Percentiles rank a stretch among this genome's conserved stretches.
phyloP scores from a whole-genome alignment of 2,888 invertebrate species.

The Brachyopa scutellaris region DNA sequence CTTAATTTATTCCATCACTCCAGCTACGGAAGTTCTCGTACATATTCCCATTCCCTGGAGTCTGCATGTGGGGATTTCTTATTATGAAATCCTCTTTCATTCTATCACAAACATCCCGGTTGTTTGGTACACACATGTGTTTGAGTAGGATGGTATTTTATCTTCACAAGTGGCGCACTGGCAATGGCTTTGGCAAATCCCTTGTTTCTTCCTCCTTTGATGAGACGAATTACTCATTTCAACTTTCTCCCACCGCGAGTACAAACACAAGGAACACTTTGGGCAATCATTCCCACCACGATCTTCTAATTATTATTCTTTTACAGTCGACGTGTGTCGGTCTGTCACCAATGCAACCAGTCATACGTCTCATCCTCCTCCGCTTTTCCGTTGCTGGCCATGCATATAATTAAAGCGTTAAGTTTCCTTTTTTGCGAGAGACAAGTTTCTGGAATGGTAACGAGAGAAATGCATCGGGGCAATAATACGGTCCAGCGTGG shows the following conservation, averaged over 20 bases:
- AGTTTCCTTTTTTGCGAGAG: conserved; percentile 18
- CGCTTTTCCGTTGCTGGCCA: neutral
- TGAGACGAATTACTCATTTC: conserved; percentile 33
- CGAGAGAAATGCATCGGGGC: conserved; percentile 8
- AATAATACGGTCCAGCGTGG: conserved; percentile 34
- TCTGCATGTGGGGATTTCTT: conserved; percentile 8
- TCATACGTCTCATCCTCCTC: neutral
- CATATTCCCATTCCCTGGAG: no score
- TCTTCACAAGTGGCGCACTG: conserved; percentile 25
- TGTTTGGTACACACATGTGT: neutral
- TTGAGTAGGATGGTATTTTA: neutral
- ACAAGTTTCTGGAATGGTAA: conserved; percentile 17
- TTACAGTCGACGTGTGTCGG: conserved; percentile 1
- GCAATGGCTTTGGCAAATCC: conserved; percentile 10
- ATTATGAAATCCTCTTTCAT: conserved; percentile 30
- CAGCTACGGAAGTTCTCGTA: conserved; percentile 22
- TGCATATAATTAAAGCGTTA: conserved; percentile 48
- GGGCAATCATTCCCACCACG: conserved; percentile 30
- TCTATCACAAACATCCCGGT: neutral
- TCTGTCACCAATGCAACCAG: no score
- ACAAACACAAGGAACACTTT: conserved; percentile 4
- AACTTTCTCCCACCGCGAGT: neutral
- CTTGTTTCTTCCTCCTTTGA: conserved; percentile 4
- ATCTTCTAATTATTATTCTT: conserved; percentile 52
- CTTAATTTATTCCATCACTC: conserved; percentile 40